Base-by-base conservation (phyloP, 2,888 invertebrate genomes). In the Hyposoter dolosus region DNA sequence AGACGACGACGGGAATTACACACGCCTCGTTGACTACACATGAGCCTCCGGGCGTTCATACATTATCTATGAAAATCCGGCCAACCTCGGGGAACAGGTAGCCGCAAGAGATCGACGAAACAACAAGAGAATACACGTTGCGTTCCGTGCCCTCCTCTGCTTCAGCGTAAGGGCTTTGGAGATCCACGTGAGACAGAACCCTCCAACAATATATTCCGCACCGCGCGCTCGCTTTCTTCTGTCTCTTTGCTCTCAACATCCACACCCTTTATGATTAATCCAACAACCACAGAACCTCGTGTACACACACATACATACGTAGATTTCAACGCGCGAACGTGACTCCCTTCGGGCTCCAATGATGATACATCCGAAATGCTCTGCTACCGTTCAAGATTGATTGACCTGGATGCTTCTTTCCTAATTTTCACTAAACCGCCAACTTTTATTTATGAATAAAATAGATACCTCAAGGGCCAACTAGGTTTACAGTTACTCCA, bases 241-340 rank as follows among this genome's bases (percentile, higher is more conserved):
- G 60, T 65, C 63, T 76, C 45, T 32, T 28, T 43, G 71, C 72
- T 80, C 65, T 19, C 19, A n/a, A 60, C 40, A 72, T 60, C 19
- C 69, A 78, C 74, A 79, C 81, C 77, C 63, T 79, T 78, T 74
- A 81, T 60, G 72, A 81, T 85, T 80, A 87, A 81, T 86, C 86
- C 84, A 82, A 86, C 86, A 75, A 84, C 88, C 88, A 77, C 86
- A 86, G 78, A 71, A 82, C 32, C 63, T 43, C 78, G 66, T 77
- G 63, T 82, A 76, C 82, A 75, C 85, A 77, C 40, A 40, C 40
- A 6, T 6, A n/a, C n/a, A 28, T 28, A 40, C 82, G 81, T 88
- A 83, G 86, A 85, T 81, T 78, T 82, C 40, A 84, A 84, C 74
- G 81, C 82, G 81, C 60, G 89, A 89, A 91, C 92, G 91, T 92